Evolutionary conservation across 2,797 vertebrate species (phyloP), one percentile per base, ranked within the genome.

Genomic region (Arrhamphus sclerolepis): DNA sequence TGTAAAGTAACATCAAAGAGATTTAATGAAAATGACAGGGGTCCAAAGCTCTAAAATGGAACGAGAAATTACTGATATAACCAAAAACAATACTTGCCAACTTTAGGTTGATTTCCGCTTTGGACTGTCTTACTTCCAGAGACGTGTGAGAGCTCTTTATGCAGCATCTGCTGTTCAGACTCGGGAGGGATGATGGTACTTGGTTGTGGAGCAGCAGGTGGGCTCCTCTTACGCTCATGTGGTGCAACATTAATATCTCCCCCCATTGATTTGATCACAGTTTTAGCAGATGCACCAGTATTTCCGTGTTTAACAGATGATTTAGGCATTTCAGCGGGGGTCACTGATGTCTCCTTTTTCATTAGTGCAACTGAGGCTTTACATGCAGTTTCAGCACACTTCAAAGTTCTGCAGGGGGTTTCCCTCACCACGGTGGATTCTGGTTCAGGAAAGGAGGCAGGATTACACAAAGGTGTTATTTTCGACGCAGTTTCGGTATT

Each of bases 41-140:
- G 6, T 13, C 2, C 0, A 38, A 54, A 6, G 16, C 2, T 29
- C 5, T 21, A 21, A 5, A 19, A 20, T 4, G 7, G 17, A 13
- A 0, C 1, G 3, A 44, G n/a, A 11, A 1, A n/a, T 22, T n/a
- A 34, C 9, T 11, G 1, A n/a, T 14, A n/a, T 1, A 17, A n/a
- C 47, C 8, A 19, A 51, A 18, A 41, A n/a, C 10, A n/a, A 42
- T 26, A 70, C 85, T 67, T 39, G 78, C 89, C 89, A 44, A 89
- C 29, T 77, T 24, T 38, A 19, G 6, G 17, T 22, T 0, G 1
- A 1, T 6, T 29, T 60, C 11, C 9, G 11, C 1, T 54, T 17
- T 31, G 8, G 14, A 21, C 58, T 0, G 1, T 28, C 22, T 40
- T 70, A 19, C 5, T 55, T 19, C 17, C 1, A 5, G 34, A 43